phyloP scores from a whole-genome alignment of 2,888 invertebrate genomes.

The Chloroclystis v-ata region DNA sequence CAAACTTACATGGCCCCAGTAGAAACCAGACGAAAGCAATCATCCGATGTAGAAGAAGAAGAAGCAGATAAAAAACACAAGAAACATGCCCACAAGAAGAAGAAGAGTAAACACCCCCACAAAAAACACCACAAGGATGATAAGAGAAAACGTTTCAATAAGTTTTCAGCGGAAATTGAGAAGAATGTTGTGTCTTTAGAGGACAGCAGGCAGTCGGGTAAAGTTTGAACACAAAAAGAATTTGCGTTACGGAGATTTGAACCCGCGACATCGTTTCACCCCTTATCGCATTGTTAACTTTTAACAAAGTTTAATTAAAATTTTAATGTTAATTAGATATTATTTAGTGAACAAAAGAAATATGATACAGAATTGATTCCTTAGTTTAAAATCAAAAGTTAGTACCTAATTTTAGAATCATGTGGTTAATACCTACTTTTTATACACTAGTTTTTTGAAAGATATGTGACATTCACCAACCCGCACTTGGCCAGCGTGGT shows the following conservation, averaged over 20 bases:
- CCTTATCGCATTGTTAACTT: not conserved
- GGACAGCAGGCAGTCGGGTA: conserved; percentile 39
- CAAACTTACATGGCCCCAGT: conserved; percentile 63
- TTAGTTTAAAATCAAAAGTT: too few species aligned
- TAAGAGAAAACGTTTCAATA: conserved; percentile 46
- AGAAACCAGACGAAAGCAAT: conserved; percentile 40
- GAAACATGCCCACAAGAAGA: conserved; percentile 53
- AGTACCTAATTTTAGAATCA: too few species aligned
- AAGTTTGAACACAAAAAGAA: not conserved
- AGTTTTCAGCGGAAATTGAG: conserved; percentile 47
- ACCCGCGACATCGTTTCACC: conserved; percentile 9
- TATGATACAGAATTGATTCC: too few species aligned
- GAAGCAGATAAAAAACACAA: conserved; percentile 46
- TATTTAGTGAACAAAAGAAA: too few species aligned
- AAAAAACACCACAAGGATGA: conserved; percentile 48
- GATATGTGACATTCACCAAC: too few species aligned
- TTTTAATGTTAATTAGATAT: too few species aligned
- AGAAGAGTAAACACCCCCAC: conserved; percentile 40
- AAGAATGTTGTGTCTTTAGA: conserved; percentile 52
- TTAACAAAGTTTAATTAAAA: too few species aligned
- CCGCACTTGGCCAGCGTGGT: too few species aligned
- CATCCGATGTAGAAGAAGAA: conserved; percentile 30
- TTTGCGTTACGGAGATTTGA: not conserved
- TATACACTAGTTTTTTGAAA: too few species aligned
- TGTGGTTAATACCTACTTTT: too few species aligned